Percentiles rank a stretch among this genome's conserved stretches.
Conservation (phyloP, 2,797 vertebrate species). For the Anisognathus igniventris region DNA sequence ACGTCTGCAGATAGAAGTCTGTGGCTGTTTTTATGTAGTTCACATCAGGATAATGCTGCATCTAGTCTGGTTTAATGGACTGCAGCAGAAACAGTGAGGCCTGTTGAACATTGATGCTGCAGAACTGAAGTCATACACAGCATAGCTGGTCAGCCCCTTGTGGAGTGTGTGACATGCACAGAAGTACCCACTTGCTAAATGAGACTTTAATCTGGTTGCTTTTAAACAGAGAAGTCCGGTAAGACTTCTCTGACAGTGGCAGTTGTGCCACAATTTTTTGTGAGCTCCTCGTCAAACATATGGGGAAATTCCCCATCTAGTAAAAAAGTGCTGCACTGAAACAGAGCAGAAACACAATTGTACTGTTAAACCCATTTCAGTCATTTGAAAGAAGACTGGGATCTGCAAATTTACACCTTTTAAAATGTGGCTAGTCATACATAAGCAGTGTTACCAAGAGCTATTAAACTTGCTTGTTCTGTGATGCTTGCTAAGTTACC, state of each 20-base stretch:
- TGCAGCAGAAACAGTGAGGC: neutral
- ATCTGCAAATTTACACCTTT: neutral
- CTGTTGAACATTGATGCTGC: neutral
- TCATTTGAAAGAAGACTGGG: rapidly evolving
- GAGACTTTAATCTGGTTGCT: neutral
- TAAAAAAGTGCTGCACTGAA: neutral
- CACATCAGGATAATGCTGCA: neutral
- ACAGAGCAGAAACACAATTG: neutral
- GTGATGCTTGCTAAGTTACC: neutral
- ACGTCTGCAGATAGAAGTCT: neutral
- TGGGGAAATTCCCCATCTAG: rapidly evolving
- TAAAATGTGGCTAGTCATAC: neutral
- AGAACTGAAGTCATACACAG: neutral
- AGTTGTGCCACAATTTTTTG: neutral
- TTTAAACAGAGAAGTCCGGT: neutral
- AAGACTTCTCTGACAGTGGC: neutral
- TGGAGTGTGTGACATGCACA: neutral
- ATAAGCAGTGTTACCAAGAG: neutral
- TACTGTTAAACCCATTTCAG: neutral
- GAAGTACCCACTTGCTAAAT: neutral
- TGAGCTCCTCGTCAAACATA: neutral
- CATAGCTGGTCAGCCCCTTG: neutral
- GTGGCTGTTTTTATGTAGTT: neutral
- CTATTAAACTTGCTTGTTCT: neutral
- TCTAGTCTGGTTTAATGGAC: neutral